Evolutionary conservation across 2,797 vertebrate species (phyloP), one percentile per base, ranked within the genome.

Genomic region (Semotilus atromaculatus): DNA sequence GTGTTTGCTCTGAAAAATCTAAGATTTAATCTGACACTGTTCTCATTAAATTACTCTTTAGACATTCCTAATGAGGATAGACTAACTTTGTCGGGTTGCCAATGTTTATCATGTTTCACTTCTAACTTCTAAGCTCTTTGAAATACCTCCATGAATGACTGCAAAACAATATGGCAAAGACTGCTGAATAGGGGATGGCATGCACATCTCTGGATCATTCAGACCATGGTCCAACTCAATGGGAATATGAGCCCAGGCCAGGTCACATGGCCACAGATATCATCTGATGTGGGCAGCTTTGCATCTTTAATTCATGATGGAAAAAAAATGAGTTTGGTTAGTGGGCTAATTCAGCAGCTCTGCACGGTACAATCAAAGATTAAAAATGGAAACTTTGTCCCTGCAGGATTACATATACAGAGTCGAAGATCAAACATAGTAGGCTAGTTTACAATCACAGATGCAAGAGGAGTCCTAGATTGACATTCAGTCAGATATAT

Each of bases 301-400:
- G 75, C 84, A 88, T 90, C 75, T 92, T 92, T 93, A 92, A 92
- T 92, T 92, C 90, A 92, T 91, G 48, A 73, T 26, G 89, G 90
- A 89, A 91, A 90, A 90, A 60, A 55, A 87, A 67, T 70, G 13
- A 62, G 70, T 82, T 62, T 14, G 45, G 80, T 67, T 82, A 7
- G 48, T 71, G 21, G 55, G 31, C 48, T 62, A 75, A 88, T 60
- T 80, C 51, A 81, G 82, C 66, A 79, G 84, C 48, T 85, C 73
- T 81, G 18, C 76, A 80, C 53, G 81, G 19, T 23, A 18, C 73
- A 58, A 45, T 67, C 81, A 82, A 71, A 88, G 73, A 88, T 86
- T 85, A 80, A 77, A 70, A 79, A 87, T 53, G n/a, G 36, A 67
- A 74, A 83, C 40, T 11, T 81, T 58, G 26, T 55, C 64, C 51